phyloP scores from a whole-genome alignment of 2,888 invertebrate genomes.

The Aspidiotus destructor region DNA sequence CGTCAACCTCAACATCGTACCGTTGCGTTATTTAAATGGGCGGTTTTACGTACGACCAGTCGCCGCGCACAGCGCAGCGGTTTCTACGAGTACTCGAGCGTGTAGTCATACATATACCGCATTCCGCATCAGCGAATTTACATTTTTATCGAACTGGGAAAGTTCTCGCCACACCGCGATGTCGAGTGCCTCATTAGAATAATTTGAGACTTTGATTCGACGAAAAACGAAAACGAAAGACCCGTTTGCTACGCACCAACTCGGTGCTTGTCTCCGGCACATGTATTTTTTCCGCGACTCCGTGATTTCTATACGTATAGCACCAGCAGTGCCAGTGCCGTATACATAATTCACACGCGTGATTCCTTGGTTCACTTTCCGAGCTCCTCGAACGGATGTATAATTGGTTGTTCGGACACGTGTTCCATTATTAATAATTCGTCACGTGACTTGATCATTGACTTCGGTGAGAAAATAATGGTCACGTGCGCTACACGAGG shows the following conservation, averaged over 20 bases:
- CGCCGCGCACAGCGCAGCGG: too few relatives aligned
- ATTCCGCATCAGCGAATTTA: constrained; percentile 1
- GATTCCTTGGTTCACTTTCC: background rate
- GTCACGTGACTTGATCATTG: constrained; percentile 32
- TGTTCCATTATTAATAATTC: constrained; percentile 21
- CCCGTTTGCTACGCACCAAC: background rate
- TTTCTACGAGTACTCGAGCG: too few relatives aligned
- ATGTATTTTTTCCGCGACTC: too few relatives aligned
- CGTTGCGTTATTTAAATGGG: background rate
- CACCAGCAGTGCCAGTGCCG: too few relatives aligned
- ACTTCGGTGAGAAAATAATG: constrained; percentile 28
- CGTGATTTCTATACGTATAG: too few relatives aligned
- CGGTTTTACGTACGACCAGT: too few relatives aligned
- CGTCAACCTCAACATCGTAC: background rate
- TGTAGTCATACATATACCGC: background rate
- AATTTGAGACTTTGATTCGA: constrained; percentile 1
- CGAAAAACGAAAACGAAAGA: background rate
- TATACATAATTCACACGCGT: background rate
- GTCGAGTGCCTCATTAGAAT: constrained; percentile 4
- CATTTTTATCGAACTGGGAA: constrained; percentile 4
- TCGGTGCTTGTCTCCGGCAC: background rate
- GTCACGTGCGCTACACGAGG: constrained; percentile 20
- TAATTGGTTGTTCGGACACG: constrained; percentile 18
- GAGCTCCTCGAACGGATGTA: background rate
- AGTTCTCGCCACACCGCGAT: background rate